Base-by-base conservation (phyloP, 1,140 invertebrate genomes). In the Brachystomella parvula region DNA sequence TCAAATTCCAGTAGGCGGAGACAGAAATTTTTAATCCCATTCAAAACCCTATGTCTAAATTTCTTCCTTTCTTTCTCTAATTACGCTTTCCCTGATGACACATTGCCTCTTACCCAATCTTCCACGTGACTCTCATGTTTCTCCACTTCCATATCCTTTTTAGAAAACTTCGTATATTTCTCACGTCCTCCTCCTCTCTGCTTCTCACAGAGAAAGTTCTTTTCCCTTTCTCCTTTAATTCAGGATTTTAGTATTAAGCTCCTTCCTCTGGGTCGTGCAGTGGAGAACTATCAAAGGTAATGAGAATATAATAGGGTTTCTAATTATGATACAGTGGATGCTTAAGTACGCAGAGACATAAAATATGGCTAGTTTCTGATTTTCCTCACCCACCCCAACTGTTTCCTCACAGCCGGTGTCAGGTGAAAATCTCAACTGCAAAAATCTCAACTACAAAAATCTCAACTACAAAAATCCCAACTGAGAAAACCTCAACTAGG, bases 261-360 rank as follows among this genome's bases (percentile, higher is more conserved):
- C 39, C 39, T 12, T n/a, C n/a, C n/a, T n/a, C n/a, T 9, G 39
- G 24, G 24, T 9, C n/a, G 53, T 24, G 28, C n/a, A 12, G 53
- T 24, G 58, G 29, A 31, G 29, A 65, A 60, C 49, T 65, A 65
- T 64, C 58, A 61, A 53, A 61, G 53, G 32, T 69, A 65, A 69
- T 60, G 67, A 69, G 67, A 47, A 69, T 65, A 64, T 69, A 69
- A 69, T 69, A 69, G 67, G 61, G 29, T 61, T 63, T 61, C 63
- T 69, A 69, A 69, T 69, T 69, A 69, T 69, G 67, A 69, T 69
- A 65, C 64, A 69, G 63, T 60, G n/a, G 44, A 26, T 30, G 44
- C 61, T 44, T 21, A 2, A 57, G 58, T 29, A 30, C 31, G 26
- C 17, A 60, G 3, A n/a, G 58, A 60, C 3, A 60, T 60, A 30